Evolutionary conservation across 1,140 invertebrate genomes (phyloP).

Genomic region (Drosophila sp.): DNA sequence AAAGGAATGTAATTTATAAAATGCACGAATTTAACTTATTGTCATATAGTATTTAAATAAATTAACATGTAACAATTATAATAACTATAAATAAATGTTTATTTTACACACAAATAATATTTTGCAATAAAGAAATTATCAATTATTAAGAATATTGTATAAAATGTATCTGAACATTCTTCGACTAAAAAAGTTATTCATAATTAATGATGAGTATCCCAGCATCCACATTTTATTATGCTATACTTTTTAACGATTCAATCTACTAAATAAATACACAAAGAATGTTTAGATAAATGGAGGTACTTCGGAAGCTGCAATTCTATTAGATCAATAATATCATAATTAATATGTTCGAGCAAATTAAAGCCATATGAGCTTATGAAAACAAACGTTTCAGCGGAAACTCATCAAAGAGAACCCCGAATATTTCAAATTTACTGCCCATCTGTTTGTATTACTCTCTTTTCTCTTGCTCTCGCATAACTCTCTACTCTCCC

Average conservation of each 20-base stretch:
- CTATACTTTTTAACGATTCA: background rate
- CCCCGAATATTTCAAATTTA: slow-evolving; percentile 20
- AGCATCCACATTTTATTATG: no score
- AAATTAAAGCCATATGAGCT: slow-evolving; percentile 9
- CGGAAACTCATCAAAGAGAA: slow-evolving; percentile 10
- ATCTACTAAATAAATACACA: background rate
- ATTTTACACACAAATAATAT: no score
- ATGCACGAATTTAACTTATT: slow-evolving; percentile 60
- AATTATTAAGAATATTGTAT: no score
- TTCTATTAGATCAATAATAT: slow-evolving; percentile 15
- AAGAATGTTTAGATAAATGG: slow-evolving; percentile 3
- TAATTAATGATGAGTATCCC: no score
- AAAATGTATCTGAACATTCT: no score
- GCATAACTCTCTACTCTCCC: background rate
- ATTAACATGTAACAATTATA: slow-evolving; percentile 8
- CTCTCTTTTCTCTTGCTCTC: background rate
- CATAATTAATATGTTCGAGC: slow-evolving; percentile 20
- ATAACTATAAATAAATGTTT: slow-evolving; percentile 18
- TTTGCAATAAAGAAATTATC: no score
- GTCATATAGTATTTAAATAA: slow-evolving; percentile 17
- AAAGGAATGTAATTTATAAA: slow-evolving; percentile 21
- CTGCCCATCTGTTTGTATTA: slow-evolving; percentile 7
- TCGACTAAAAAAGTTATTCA: no score
- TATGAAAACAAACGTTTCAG: slow-evolving; percentile 33
- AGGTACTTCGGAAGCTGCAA: background rate